Evolutionary conservation across 2,888 invertebrate species (phyloP).

Genomic region (Chloroclysta siterata): DNA sequence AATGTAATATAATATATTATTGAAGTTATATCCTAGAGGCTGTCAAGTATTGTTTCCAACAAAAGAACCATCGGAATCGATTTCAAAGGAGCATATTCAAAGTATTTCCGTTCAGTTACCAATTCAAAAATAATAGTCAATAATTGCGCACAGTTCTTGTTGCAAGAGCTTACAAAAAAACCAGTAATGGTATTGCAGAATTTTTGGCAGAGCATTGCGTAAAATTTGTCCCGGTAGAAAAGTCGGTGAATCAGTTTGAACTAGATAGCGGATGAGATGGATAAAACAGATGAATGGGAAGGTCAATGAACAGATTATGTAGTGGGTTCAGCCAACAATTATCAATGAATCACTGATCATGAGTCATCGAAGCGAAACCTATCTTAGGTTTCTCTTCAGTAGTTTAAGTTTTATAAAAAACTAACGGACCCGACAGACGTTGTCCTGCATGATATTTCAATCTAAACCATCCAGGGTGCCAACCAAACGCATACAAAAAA

Average conservation of each 20-base stretch:
- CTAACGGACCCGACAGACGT: too few species aligned
- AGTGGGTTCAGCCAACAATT: background rate
- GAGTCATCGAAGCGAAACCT: too few species aligned
- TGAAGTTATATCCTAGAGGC: too few species aligned
- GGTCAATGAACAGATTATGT: background rate
- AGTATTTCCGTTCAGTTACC: background rate
- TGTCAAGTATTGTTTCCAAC: too few species aligned
- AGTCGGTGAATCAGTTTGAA: background rate
- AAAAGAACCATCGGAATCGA: too few species aligned
- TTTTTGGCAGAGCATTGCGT: slow-evolving; percentile 11
- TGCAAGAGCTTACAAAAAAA: slow-evolving; percentile 10
- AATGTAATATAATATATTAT: too few species aligned
- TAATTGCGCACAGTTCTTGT: slow-evolving; percentile 10
- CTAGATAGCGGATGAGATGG: background rate
- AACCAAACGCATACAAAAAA: too few species aligned
- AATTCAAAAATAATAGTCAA: background rate
- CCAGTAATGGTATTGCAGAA: slow-evolving; percentile 7
- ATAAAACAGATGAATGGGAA: background rate
- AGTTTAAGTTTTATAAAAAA: too few species aligned
- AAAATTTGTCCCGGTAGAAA: slow-evolving; percentile 4
- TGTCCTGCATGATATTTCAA: too few species aligned
- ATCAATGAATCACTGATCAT: background rate
- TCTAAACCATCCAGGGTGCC: too few species aligned
- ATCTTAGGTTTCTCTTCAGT: too few species aligned
- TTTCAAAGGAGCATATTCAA: too few species aligned